Percentiles rank a stretch among this genome's conserved stretches.
Evolutionary conservation across 2,888 invertebrate genomes (phyloP).

Genomic region (Nephrotoma flavescens): DNA sequence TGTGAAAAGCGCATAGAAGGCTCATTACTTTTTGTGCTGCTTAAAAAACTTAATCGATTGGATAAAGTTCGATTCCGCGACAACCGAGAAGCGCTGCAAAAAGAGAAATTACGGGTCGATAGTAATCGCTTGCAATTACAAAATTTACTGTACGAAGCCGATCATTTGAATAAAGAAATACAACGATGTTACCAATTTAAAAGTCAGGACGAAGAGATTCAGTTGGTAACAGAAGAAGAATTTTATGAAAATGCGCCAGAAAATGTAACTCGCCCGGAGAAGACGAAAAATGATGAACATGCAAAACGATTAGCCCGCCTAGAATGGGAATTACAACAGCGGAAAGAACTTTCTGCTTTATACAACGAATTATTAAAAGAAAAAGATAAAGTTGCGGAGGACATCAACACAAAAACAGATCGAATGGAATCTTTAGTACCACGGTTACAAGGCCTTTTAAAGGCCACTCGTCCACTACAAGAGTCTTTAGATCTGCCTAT

Average conservation of each 20-base stretch:
- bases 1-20: conserved; percentile 54
- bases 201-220: conserved; percentile 87
- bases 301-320: conserved; percentile 69
- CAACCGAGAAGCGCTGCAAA: conserved; percentile 63
- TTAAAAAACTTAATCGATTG: conserved; percentile 80
- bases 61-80: conserved; percentile 78
- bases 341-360: conserved; percentile 65
- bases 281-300: conserved; percentile 57
- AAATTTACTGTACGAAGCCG: conserved; percentile 86
- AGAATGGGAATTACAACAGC: conserved; percentile 82
- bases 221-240: conserved; percentile 68
- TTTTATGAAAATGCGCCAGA: conserved; percentile 69
- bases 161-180: conserved; percentile 89
- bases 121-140: conserved; percentile 80
- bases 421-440: conserved; percentile 71
- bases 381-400: conserved; percentile 60
- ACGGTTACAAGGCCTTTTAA: conserved; percentile 52
- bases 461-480: conserved; percentile 77
- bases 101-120: conserved; percentile 79
- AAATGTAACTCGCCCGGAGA: conserved; percentile 44
- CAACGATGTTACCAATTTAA: conserved; percentile 88
- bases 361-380: conserved; percentile 59
- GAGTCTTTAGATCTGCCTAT: conserved; percentile 70
- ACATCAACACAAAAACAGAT: conserved; percentile 58
- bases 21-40: conserved; percentile 59